Percentiles rank a stretch among this genome's conserved stretches.
phyloP scores from a whole-genome alignment of 2,888 invertebrate species.

The Andrena hattorfiana region DNA sequence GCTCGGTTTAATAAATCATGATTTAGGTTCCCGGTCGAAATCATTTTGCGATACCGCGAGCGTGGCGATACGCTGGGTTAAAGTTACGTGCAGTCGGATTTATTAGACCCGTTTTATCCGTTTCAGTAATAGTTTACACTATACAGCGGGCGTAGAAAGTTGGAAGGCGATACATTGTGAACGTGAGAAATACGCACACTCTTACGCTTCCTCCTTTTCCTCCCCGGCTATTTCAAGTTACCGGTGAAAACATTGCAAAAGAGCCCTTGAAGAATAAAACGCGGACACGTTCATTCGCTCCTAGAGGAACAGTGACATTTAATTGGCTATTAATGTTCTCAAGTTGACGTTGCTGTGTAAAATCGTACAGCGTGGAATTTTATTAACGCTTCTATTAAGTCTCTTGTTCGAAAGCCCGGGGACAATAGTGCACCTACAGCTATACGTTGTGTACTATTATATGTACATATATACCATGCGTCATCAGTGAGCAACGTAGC shows the following conservation, averaged over 20 bases:
- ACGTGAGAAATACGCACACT: conserved; percentile 65
- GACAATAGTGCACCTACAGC: neutral
- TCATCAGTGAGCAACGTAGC: neutral
- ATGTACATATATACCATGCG: neutral
- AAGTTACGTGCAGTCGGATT: conserved; percentile 12
- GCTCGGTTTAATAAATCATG: conserved; percentile 5
- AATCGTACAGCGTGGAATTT: neutral
- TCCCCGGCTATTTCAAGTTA: conserved; percentile 28
- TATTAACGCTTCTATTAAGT: neutral
- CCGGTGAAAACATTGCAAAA: conserved; percentile 47
- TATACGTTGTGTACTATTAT: neutral
- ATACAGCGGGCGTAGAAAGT: conserved; percentile 51
- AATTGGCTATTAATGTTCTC: conserved; percentile 19
- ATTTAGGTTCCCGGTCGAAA: conserved; percentile 26
- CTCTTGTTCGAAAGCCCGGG: neutral
- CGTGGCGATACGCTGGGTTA: conserved; percentile 4
- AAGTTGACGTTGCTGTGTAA: neutral
- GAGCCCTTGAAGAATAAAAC: conserved; percentile 40
- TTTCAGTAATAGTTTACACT: conserved; percentile 41
- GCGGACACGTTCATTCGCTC: conserved; percentile 6
- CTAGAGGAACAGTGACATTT: neutral
- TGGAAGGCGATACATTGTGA: conserved; percentile 49
- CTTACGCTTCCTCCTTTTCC: conserved; percentile 27
- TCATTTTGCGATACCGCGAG: conserved; percentile 28
- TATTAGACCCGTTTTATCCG: conserved; percentile 43